phyloP scores from a whole-genome alignment of 2,888 invertebrate genomes.

The Nudaria mundana region DNA sequence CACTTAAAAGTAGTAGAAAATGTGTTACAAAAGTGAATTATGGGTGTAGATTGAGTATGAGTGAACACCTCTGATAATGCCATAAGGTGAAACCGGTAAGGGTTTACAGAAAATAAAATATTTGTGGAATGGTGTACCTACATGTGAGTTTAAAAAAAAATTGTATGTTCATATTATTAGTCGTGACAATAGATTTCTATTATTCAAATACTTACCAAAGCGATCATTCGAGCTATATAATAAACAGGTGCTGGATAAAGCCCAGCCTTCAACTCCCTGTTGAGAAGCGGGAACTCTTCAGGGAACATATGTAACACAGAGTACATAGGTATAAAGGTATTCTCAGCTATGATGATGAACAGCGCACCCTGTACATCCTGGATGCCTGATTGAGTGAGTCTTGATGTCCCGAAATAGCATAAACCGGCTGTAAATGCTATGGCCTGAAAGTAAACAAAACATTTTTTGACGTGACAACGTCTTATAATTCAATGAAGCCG shows the following conservation, averaged over 20 bases:
- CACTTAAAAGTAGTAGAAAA: too few relatives aligned
- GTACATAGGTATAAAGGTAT: constrained; percentile 96
- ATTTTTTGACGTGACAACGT: too few relatives aligned
- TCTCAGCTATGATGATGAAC: constrained; percentile 93
- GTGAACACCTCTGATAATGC: too few relatives aligned
- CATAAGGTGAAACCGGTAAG: too few relatives aligned
- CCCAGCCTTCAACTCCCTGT: constrained; percentile 91
- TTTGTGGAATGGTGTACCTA: too few relatives aligned
- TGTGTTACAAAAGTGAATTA: too few relatives aligned
- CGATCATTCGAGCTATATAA: constrained; percentile 71
- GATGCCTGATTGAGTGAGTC: constrained; percentile 89
- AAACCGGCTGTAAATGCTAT: constrained; percentile 90
- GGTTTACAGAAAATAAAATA: too few relatives aligned
- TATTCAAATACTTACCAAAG: constrained; percentile 2
- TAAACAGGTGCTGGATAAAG: constrained; percentile 90
- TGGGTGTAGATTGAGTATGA: too few relatives aligned
- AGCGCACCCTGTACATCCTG: constrained; percentile 94
- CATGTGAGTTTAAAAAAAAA: too few relatives aligned
- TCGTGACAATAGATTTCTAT: too few relatives aligned
- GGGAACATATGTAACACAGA: constrained; percentile 93
- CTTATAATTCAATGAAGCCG: too few relatives aligned
- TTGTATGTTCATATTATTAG: too few relatives aligned
- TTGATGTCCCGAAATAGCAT: constrained; percentile 89
- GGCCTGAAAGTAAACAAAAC: constrained; percentile 57
- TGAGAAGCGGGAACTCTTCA: constrained; percentile 88